Conservation (phyloP, 2,113 vertebrate species). For the Hydrolagus affinis region DNA sequence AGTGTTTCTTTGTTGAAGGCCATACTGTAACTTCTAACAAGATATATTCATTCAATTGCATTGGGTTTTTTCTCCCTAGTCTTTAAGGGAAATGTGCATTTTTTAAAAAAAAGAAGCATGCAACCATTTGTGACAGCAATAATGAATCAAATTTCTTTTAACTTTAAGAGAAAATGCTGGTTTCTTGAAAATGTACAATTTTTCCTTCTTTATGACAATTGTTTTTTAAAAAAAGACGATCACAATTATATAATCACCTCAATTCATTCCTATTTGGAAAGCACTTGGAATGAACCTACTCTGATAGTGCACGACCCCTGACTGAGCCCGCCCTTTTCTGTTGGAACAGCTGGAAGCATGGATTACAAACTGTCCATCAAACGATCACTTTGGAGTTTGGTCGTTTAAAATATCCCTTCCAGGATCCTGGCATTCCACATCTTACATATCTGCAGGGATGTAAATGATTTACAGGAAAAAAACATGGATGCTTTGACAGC, state of each 20-base stretch:
- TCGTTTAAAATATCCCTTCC: slow-evolving; percentile 56
- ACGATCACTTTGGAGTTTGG: slow-evolving; percentile 40
- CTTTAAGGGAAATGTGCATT: background rate
- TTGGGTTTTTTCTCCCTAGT: background rate
- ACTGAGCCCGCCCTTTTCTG: slow-evolving; percentile 35
- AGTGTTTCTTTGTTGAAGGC: background rate
- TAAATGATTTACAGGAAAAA: slow-evolving; percentile 36
- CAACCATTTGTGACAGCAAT: background rate
- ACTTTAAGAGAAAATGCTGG: background rate
- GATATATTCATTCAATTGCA: background rate
- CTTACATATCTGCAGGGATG: slow-evolving; percentile 40
- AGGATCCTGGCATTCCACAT: slow-evolving; percentile 44
- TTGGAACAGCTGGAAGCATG: slow-evolving; percentile 46
- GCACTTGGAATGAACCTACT: background rate
- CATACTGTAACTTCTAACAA: background rate
- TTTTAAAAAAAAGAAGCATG: background rate
- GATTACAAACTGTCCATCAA: slow-evolving; percentile 48
- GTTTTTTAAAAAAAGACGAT: background rate
- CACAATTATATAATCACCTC: background rate
- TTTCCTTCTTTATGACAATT: background rate
- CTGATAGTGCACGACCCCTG: slow-evolving; percentile 24
- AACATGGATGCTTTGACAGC: slow-evolving; percentile 32
- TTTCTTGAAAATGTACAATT: background rate
- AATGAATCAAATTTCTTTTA: background rate
- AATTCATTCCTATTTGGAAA: background rate